Evolutionary conservation across 2,888 invertebrate species (phyloP), one percentile per base, ranked within the genome.

Genomic region (Drosophila greeni): DNA sequence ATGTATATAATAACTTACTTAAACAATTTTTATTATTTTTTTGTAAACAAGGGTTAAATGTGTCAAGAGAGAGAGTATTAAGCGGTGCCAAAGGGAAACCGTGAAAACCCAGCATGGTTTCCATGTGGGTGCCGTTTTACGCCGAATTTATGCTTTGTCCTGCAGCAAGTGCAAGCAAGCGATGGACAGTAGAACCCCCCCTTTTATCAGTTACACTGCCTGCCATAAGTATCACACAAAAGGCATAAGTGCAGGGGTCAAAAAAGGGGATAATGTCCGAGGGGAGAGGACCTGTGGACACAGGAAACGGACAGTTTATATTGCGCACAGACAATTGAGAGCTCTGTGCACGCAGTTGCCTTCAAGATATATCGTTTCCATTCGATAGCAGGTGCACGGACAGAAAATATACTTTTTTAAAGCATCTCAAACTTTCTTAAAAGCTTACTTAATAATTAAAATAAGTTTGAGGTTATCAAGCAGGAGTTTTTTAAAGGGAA

Each of bases 191-290:
- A 37, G 20, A n/a, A 45, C 31, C 16, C 29, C 36, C n/a, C 59
- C 66, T 59, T 74, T 82, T 78, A 82, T 76, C 82, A 66, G 57
- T 39, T 58, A 68, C 78, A 81, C 60, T 66, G 49, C 76, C 58
- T 57, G 67, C 80, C 72, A 71, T 78, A 82, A 76, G 79, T 75
- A 80, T 72, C 58, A 66, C 62, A 73, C 82, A 76, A 76, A 75
- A 53, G 70, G 45, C 68, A 49, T 33, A 61, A 47, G 45, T 45
- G 43, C 42, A 49, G 42, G 39, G 26, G 33, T 34, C 40, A 9
- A 11, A 18, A 23, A 31, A 31, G 36, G 26, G 7, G 24, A n/a
- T 20, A 20, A 9, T 14, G n/a, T 16, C 12, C 4, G 43, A 16
- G 36, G 47, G 29, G 12, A 18, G 3, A 4, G 20, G 47, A 40